Base-by-base conservation (phyloP, 2,888 invertebrate species). In the Sycophila texana region DNA sequence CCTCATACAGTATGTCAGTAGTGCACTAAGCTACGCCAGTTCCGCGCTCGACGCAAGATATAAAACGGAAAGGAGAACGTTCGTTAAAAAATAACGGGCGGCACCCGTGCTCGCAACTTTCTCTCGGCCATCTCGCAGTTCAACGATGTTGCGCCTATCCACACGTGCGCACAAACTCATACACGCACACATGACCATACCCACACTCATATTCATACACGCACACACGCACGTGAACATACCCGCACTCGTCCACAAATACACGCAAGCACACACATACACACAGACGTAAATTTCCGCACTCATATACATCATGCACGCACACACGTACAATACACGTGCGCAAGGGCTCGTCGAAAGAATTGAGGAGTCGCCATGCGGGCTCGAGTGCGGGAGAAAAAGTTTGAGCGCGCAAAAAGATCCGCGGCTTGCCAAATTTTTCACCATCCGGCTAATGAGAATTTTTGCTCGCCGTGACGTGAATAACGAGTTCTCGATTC, bases 1-100 rank as follows among this genome's bases (percentile, higher is more conserved):
- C 67, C 53, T 53, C 60, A 61, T 66, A 55, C 26, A 16, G 49
- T 58, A 20, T 58, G 58, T 71, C 57, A 49, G 57, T 77, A 57
- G 66, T 58, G 30, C 66, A 71, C 30, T 58, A 72, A 72, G 53
- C 66, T 75, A 63, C 55, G 22, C 70, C 30, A 70, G 63, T 70
- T 76, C 63, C 39, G 58, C 51, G 49, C 39, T 72, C n/a, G 39
- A 67, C 30, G 72, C 55, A 49, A 68, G n/a, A 39, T 26, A 13
- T 76, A 70, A 63, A 60, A 60, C 60, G 26, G 51, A 65, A 71
- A 39, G 39, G 55, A 58, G 57, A 71, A 55, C 57, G 63, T 71
- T 77, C 51, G 58, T 77, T 77, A 73, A 53, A 77, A 77, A 77
- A 77, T 60, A 77, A 77, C 49, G 30, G 65, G 49, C 58, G 53